Conservation (phyloP, 2,113 vertebrate species). For the Tupaia chinensis region DNA sequence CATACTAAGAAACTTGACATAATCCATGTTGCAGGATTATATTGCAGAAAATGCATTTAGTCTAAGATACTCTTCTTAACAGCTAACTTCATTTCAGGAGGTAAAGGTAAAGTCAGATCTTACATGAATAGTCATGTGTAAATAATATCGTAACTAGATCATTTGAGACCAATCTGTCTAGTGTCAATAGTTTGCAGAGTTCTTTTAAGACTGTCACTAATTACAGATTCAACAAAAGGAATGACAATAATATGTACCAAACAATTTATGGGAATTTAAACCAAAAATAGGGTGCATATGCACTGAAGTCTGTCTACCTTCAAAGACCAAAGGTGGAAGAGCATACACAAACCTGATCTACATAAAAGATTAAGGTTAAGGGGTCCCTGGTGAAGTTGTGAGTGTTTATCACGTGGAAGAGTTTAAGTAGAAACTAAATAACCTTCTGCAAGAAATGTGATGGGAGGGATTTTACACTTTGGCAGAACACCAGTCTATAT, state of each 20-base stretch:
- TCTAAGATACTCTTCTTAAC: neutral
- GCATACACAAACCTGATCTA: neutral
- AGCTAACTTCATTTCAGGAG: conserved; percentile 6
- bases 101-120: neutral
- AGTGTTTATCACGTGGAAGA: neutral
- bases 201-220: neutral
- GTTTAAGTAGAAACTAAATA: conserved; percentile 22
- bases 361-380: neutral
- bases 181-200: neutral
- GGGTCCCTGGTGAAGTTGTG: neutral
- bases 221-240: neutral
- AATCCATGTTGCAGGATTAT: neutral
- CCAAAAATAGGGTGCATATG: neutral
- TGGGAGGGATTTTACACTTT: neutral
- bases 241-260: neutral
- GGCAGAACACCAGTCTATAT: neutral
- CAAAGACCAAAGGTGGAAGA: neutral
- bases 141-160: neutral
- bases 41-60: neutral
- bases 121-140: neutral
- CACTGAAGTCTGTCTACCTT: neutral
- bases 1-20: neutral
- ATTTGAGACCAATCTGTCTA: neutral
- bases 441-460: neutral
- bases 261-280: conserved; percentile 12